A percentile compares a stretch with the other conserved stretches of the same genome.
These are phyloP conservation scores for Antedon bifida DNA, from an alignment of 35 echinoderm and acorn worm genomes.

Conservation along the genomic window DNA sequence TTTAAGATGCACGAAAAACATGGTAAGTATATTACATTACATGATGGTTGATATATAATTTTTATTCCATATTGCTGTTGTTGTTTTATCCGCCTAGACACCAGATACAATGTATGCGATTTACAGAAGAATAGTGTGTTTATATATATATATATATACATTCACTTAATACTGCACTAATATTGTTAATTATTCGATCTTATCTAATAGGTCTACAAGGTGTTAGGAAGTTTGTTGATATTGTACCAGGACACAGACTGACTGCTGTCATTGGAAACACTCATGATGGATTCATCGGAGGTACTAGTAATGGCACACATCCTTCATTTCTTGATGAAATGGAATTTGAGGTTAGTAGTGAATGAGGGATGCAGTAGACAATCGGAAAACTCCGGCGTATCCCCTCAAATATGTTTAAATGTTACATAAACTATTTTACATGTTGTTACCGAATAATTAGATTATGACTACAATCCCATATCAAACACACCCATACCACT, in stretches of 20 bases:
- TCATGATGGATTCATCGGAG: constrained; percentile 29
- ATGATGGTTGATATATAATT: not conserved
- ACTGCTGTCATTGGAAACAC: constrained; percentile 31
- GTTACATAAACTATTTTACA: too few relatives aligned
- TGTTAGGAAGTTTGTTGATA: constrained; percentile 6
- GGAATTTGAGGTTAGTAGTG: constrained; percentile 6
- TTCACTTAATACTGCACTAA: too few relatives aligned
- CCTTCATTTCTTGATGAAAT: constrained; percentile 29
- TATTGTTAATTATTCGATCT: too few relatives aligned
- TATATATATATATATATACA: too few relatives aligned
- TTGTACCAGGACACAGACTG: not conserved
- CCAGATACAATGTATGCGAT: too few relatives aligned
- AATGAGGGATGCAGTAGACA: too few relatives aligned
- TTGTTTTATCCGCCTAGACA: not conserved
- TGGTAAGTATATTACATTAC: not conserved
- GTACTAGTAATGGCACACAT: constrained; percentile 24
- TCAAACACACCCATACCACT: too few relatives aligned
- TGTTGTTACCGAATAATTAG: too few relatives aligned
- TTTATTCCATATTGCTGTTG: not conserved
- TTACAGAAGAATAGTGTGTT: too few relatives aligned
- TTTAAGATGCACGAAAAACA: constrained; percentile 19
- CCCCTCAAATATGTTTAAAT: too few relatives aligned
- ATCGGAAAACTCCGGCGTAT: too few relatives aligned
- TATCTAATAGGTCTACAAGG: constrained; percentile 9
- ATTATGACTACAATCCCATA: too few relatives aligned